Percentiles rank a stretch among this genome's conserved stretches.
phyloP scores from a whole-genome alignment of 2,113 vertebrate species.

The Cavia aperea region DNA sequence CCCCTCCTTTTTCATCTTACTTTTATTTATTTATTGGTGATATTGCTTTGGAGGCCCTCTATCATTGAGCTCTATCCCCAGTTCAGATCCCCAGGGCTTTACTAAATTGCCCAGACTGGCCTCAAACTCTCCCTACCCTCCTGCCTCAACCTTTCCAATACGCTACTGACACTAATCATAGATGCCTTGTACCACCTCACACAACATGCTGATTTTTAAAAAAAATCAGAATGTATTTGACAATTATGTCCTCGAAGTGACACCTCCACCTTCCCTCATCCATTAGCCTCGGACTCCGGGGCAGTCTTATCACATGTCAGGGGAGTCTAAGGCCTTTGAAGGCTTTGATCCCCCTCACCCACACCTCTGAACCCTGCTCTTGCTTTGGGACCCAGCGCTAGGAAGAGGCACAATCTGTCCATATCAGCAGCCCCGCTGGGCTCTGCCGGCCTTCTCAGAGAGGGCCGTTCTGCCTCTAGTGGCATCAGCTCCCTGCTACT shows the following conservation, averaged over 20 bases:
- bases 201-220: background rate
- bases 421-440: fast-evolving
- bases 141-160: background rate
- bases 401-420: background rate
- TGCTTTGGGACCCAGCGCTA: background rate
- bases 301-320: too few relatives aligned
- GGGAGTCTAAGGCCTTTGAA: background rate
- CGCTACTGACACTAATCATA: too few relatives aligned
- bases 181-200: background rate
- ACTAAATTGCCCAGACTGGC: background rate
- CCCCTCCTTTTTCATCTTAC: background rate
- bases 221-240: background rate
- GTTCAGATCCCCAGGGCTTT: background rate
- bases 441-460: background rate
- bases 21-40: background rate
- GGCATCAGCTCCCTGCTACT: background rate
- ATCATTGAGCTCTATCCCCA: background rate
- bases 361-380: background rate
- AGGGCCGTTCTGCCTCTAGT: background rate
- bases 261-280: background rate
- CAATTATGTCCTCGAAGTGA: background rate
- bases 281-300: background rate
- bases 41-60: background rate
- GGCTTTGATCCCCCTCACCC: background rate
- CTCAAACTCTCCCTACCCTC: background rate